A percentile compares a stretch with the other conserved stretches of the same genome.
These are phyloP conservation scores for Leucopternis melanops DNA, from an alignment of 2,113 vertebrate genomes.

Conservation along the genomic window DNA sequence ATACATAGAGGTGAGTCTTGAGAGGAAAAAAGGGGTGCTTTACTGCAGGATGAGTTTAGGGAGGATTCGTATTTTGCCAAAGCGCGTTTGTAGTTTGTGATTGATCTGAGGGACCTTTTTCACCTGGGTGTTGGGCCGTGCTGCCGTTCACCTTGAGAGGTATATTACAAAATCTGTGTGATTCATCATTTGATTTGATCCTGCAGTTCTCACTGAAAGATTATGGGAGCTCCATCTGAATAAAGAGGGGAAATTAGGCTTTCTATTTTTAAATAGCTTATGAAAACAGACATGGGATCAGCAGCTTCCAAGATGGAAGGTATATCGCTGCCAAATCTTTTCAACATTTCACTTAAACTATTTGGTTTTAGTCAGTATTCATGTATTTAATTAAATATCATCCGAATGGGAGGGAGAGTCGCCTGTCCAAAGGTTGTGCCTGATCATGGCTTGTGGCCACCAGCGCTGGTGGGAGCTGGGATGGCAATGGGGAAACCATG, in stretches of 20 bases:
- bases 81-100: neutral
- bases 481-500: neutral
- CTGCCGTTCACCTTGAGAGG: neutral
- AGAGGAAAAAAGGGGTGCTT: neutral
- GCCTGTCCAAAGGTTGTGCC: neutral
- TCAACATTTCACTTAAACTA: neutral
- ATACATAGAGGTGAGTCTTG: neutral
- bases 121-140: neutral
- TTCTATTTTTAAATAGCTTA: conserved; percentile 34
- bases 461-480: neutral
- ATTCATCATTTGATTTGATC: neutral
- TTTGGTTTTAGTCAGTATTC: conserved; percentile 17
- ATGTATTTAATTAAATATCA: conserved; percentile 23
- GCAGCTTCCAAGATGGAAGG: conserved; percentile 28
- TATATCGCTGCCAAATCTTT: neutral
- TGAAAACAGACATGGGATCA: neutral
- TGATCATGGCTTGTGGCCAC: neutral
- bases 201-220: neutral
- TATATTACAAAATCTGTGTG: neutral
- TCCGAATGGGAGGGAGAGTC: fast-evolving
- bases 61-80: neutral
- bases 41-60: neutral
- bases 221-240: neutral
- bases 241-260: conserved; percentile 5
- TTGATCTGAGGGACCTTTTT: neutral